Evolutionary conservation across 1,140 invertebrate species (phyloP), one percentile per base, ranked within the genome.

Genomic region (Polypedilum vanderplanki): DNA sequence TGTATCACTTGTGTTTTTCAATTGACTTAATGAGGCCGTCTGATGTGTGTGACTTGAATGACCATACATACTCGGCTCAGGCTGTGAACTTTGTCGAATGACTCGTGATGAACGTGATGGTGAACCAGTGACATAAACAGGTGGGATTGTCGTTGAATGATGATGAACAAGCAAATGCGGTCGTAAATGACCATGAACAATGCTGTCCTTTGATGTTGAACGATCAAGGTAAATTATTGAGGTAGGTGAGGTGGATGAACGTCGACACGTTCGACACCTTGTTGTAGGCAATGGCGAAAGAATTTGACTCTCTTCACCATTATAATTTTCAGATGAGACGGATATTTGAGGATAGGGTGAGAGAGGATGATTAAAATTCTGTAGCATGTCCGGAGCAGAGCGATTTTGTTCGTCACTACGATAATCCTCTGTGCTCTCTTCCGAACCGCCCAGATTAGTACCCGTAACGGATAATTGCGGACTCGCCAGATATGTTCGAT

Each of bases 81-180:
- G 93, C 80, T 96, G 94, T 10, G 93, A 95, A 82, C 93, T 95
- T 85, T 96, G 93, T 15, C 94, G 87, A 79, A 95, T 93, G 79
- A 95, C 94, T 78, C 91, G 86, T n/a, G 88, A 87, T 78, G 86
- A 82, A 73, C 80, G 80, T 80, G 85, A 86, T 70, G 89, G 88
- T 74, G 91, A 87, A 40, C 73, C 73, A n/a, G 33, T 74, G 75
- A 1, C 77, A 76, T 12, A 76, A 77, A 17, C 17, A n/a, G 65
- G 65, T 20, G 65, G 65, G 5, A 70, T 70, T 70, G 65, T 70
- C 1, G 65, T 70, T 5, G 65, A 70, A 20, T 70, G 79, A 70
- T 78, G 78, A 73, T 80, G 79, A 46, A 80, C 78, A 8, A 70
- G 40, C 1, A 70, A 20, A 10, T 70, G 65, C 18, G 65, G 65